Evolutionary conservation across 2,888 invertebrate species (phyloP).

Genomic region (Melikaiella ostensackeni): DNA sequence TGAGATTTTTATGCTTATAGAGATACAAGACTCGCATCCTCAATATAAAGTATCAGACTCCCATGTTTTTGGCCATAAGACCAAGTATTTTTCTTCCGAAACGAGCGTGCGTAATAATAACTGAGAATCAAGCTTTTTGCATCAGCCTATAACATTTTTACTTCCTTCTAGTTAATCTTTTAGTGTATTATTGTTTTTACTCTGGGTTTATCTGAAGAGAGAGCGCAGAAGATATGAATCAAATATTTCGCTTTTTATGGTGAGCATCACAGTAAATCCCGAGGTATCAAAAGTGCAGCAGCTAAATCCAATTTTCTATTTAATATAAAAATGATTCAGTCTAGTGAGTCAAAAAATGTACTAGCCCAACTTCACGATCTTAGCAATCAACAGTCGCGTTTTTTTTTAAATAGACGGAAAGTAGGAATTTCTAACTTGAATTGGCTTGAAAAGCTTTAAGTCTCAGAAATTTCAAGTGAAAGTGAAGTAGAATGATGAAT

Average conservation of each 20-base stretch:
- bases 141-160: not conserved
- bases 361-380: no score
- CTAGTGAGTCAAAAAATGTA: no score
- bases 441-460: no score
- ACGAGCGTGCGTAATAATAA: not conserved
- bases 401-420: no score
- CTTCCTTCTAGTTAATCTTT: not conserved
- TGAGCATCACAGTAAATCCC: no score
- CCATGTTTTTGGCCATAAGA: not conserved
- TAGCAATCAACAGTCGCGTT: no score
- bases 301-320: no score
- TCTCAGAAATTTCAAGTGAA: no score
- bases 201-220: not conserved
- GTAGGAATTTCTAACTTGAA: no score
- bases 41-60: conserved; percentile 1
- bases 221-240: not conserved
- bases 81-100: not conserved
- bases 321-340: no score
- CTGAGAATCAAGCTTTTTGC: not conserved
- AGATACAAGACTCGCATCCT: not conserved
- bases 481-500: no score
- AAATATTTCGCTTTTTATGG: not conserved
- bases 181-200: not conserved
- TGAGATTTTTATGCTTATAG: not conserved
- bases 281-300: no score